phyloP scores from a whole-genome alignment of 2,797 vertebrate species.

The Cynopterus sphinx region DNA sequence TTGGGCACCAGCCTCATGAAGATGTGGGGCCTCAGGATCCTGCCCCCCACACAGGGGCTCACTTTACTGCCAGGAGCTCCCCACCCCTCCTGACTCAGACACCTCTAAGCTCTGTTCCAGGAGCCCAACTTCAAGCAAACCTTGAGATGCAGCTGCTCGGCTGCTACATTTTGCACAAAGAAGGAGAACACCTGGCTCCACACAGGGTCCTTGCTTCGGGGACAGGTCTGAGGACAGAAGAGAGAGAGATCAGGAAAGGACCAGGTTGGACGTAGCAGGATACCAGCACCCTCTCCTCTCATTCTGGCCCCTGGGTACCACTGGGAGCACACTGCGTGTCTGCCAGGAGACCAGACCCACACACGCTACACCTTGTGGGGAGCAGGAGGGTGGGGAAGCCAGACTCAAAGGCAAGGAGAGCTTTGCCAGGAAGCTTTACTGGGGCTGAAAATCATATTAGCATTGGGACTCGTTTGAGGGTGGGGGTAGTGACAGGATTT shows the following conservation, averaged over 20 bases:
- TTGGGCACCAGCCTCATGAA: background rate
- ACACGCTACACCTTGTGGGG: accelerated
- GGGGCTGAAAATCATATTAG: background rate
- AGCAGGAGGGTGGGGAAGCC: background rate
- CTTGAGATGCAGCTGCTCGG: conserved; percentile 91
- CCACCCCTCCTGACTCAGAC: background rate
- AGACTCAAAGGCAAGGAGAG: background rate
- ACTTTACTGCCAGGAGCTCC: background rate
- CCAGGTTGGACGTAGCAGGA: background rate
- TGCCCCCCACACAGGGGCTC: background rate
- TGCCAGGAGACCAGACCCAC: background rate
- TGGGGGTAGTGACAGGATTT: background rate
- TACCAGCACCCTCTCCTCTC: background rate
- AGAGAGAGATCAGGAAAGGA: background rate
- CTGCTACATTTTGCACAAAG: conserved; percentile 89
- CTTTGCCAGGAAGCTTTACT: background rate
- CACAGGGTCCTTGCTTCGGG: conserved; percentile 90
- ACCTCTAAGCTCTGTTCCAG: background rate
- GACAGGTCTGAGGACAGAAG: conserved; percentile 87
- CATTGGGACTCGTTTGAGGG: background rate
- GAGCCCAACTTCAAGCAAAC: conserved; percentile 80
- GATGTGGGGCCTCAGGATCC: background rate
- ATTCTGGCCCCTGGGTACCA: background rate
- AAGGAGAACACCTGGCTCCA: conserved; percentile 96
- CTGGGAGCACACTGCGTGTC: background rate